Evolutionary conservation across 2,888 invertebrate species (phyloP).

Genomic region (Agonopterix arenella): DNA sequence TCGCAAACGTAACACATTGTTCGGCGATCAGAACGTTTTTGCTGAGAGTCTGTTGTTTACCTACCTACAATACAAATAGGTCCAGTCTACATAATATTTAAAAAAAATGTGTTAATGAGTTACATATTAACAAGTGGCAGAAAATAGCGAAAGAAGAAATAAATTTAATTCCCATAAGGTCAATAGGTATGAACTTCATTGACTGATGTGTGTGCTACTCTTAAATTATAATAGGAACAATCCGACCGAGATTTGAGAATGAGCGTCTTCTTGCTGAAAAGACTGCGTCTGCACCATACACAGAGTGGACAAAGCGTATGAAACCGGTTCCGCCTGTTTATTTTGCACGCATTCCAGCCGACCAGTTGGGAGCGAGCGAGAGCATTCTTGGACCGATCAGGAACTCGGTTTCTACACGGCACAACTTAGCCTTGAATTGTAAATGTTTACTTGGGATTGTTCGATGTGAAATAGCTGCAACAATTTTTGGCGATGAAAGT

Average conservation of each 20-base stretch:
- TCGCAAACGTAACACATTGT: conserved; percentile 29
- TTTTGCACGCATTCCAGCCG: conserved; percentile 73
- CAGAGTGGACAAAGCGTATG: conserved; percentile 49
- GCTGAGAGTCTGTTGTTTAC: too few relatives aligned
- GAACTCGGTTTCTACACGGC: conserved; percentile 52
- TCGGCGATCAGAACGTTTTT: conserved; percentile 4
- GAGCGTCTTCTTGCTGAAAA: conserved; percentile 19
- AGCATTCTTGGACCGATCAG: conserved; percentile 58
- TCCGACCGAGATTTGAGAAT: too few relatives aligned
- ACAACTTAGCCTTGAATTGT: conserved; percentile 56
- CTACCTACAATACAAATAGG: too few relatives aligned
- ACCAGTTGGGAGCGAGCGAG: conserved; percentile 57
- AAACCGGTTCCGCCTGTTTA: conserved; percentile 68
- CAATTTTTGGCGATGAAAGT: too few relatives aligned
- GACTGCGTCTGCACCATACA: conserved; percentile 32
- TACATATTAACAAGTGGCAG: too few relatives aligned
- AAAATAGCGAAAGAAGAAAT: too few relatives aligned
- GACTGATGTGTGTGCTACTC: too few relatives aligned
- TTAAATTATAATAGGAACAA: too few relatives aligned
- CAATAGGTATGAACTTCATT: too few relatives aligned
- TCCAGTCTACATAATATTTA: too few relatives aligned
- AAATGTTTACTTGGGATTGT: conserved; percentile 23
- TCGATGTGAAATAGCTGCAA: conserved; percentile 31
- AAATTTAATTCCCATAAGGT: too few relatives aligned
- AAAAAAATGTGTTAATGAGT: too few relatives aligned